phyloP scores from a whole-genome alignment of 2,113 vertebrate species.

The Anguilla rostrata region DNA sequence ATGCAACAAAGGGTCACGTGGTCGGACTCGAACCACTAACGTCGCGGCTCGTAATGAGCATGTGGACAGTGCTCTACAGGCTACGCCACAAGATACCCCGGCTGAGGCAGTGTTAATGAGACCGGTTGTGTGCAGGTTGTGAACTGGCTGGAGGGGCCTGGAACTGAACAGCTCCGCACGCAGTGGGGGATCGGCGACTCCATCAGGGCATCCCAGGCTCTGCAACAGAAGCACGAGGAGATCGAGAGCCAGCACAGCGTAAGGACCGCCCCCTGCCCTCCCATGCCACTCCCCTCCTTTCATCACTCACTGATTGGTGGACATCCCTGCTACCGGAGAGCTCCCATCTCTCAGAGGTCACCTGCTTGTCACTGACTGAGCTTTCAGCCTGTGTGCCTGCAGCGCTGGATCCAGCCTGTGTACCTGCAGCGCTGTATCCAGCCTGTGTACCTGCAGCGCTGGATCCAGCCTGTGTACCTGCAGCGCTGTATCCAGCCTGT shows the following conservation, averaged over 20 bases:
- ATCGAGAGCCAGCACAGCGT: conserved; percentile 99
- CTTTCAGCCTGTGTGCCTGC: neutral
- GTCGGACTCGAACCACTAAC: no score
- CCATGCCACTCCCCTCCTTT: neutral
- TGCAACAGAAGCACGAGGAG: conserved; percentile 97
- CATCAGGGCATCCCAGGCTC: conserved; percentile 89
- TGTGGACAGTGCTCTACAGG: no score
- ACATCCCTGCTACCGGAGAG: no score
- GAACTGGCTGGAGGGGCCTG: conserved; percentile 97
- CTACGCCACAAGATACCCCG: no score
- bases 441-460: no score
- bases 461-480: no score
- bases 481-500: no score
- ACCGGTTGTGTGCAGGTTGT: conserved; percentile 77
- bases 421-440: no score
- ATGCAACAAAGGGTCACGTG: no score
- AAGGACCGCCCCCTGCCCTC: conserved; percentile 48
- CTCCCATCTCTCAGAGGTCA: neutral
- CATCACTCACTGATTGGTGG: neutral
- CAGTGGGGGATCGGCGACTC: conserved; percentile 97
- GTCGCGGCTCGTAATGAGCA: no score
- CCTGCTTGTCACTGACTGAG: neutral
- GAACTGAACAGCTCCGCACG: conserved; percentile 88
- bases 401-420: no score
- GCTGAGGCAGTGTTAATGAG: neutral